phyloP scores from a whole-genome alignment of 2,888 invertebrate genomes.

The Drosophila fulvimacula region DNA sequence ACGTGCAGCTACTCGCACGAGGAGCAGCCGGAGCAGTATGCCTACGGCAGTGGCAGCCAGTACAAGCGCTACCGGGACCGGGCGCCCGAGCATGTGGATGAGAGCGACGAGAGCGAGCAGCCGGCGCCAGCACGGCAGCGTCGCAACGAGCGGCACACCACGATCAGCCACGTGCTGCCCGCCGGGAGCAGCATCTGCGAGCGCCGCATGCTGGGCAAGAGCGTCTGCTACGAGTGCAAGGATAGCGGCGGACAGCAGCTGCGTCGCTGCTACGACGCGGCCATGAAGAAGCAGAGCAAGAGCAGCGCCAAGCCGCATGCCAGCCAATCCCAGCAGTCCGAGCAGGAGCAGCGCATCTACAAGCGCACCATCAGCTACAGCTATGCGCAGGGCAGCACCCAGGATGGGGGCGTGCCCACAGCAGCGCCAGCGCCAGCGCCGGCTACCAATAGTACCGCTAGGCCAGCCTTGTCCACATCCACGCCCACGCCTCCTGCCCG shows the following conservation, averaged over 20 bases:
- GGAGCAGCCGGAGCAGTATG: conserved; percentile 90
- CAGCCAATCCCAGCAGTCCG: conserved; percentile 40
- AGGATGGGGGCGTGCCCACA: neutral
- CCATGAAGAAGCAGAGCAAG: conserved; percentile 18
- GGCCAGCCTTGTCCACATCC: neutral
- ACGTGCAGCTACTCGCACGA: conserved; percentile 92
- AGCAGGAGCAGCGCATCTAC: conserved; percentile 70
- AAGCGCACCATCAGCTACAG: conserved; percentile 80
- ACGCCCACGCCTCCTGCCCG: neutral
- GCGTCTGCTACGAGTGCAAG: conserved; percentile 78
- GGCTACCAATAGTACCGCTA: neutral
- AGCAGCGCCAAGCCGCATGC: conserved; percentile 16
- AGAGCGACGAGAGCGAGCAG: neutral
- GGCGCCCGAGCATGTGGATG: conserved; percentile 6
- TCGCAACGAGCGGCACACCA: conserved; percentile 26
- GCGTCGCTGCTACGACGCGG: conserved; percentile 70
- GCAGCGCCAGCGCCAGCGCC: neutral
- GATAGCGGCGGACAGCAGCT: conserved; percentile 56
- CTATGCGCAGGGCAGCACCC: conserved; percentile 46
- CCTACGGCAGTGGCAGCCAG: conserved; percentile 87
- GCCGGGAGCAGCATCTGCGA: conserved; percentile 63
- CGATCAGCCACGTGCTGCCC: conserved; percentile 4
- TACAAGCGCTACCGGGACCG: conserved; percentile 67
- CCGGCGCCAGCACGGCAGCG: neutral
- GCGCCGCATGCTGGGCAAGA: conserved; percentile 48